Base-by-base conservation (phyloP, 2,888 invertebrate genomes). In the Cataglyphis altisquamis region DNA sequence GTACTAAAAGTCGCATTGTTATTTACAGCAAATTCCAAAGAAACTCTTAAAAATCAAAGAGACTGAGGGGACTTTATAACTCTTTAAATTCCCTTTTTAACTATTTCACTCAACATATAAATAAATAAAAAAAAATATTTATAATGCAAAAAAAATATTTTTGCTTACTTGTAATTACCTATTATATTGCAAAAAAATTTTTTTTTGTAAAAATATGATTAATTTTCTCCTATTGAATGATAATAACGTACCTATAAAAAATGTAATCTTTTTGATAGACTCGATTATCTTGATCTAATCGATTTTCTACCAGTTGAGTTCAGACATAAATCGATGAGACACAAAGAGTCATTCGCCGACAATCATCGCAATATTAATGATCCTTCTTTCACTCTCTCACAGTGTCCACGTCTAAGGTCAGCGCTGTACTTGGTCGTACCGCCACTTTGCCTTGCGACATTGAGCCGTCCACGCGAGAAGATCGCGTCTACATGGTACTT, bases 361-460 rank as follows among this genome's bases (percentile, higher is more conserved):
- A 36, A 29, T 9, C n/a, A 39, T 29, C 15, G 5, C 9, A 4
- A 9, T 25, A 15, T 36, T 72, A 81, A 75, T 12, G 39, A 39
- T 25, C 6, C 48, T 82, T 83, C 32, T 48, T 73, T 57, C 55
- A 64, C 4, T 21, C 21, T 32, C 15, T 55, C 96, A 97, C 96
- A 97, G 97, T 97, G 91, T 96, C 96, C 90, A 96, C 96, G 74
- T 96, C 96, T 82, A 96, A 96, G 88, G 98, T 98, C 89, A 98
- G 97, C 92, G 98, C 98, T 15, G 98, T 98, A 63, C 95, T 98
- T 88, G 98, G 98, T 9, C 96, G 97, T 75, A 97, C 97, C 90
- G 98, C 98, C 83, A 97, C 97, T 74, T 95, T 98, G 92, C 98
- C 98, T 55, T 98, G 98, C 96, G 98, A 98, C 96, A 98, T 98